phyloP scores from a whole-genome alignment of 2,888 invertebrate species.

The Melolontha melolontha region DNA sequence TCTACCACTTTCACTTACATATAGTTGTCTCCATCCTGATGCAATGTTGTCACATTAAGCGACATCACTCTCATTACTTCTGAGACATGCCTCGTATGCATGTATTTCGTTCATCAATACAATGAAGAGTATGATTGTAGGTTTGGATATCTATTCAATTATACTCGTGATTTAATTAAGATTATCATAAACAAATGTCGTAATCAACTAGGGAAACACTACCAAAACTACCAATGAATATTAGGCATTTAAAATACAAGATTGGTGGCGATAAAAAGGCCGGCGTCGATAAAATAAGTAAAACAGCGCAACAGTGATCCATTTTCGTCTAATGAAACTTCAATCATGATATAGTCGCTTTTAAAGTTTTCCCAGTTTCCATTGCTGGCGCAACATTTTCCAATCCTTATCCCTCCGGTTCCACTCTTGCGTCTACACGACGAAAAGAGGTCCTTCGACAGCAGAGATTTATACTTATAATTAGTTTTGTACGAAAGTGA shows the following conservation, averaged over 20 bases:
- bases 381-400: slow-evolving; percentile 5
- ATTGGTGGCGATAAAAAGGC: not conserved
- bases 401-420: slow-evolving; percentile 1
- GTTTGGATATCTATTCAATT: too few species aligned
- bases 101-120: too few species aligned
- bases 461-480: slow-evolving; percentile 35
- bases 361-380: slow-evolving; percentile 34
- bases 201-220: too few species aligned
- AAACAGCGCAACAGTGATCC: slow-evolving; percentile 33
- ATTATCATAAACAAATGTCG: too few species aligned
- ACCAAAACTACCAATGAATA: not conserved
- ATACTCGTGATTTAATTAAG: too few species aligned
- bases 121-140: too few species aligned
- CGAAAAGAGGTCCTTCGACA: slow-evolving; percentile 13
- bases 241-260: not conserved
- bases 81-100: too few species aligned
- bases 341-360: slow-evolving; percentile 36
- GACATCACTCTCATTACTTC: too few species aligned
- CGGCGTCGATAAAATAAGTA: not conserved
- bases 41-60: too few species aligned
- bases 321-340: slow-evolving; percentile 39
- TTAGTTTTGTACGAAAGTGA: slow-evolving; percentile 29
- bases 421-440: not conserved
- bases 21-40: too few species aligned
- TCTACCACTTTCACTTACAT: too few species aligned